A percentile compares a stretch with the other conserved stretches of the same genome.
Evolutionary conservation across 2,888 invertebrate genomes (phyloP).

Genomic region (Metalampra italica): DNA sequence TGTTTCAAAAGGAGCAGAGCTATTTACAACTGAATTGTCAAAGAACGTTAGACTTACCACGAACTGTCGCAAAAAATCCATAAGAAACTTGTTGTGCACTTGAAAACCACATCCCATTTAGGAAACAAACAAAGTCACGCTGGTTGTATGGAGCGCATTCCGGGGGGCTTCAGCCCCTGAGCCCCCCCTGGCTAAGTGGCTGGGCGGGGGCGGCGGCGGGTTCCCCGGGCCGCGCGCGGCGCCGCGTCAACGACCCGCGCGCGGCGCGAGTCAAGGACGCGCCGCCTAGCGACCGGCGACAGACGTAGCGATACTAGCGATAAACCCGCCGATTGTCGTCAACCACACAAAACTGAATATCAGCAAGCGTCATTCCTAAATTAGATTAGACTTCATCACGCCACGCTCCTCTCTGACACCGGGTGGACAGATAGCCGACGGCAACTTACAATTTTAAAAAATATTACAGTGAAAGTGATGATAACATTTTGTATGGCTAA

Average conservation of each 20-base stretch:
- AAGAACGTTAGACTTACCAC: no score
- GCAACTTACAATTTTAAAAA: neutral
- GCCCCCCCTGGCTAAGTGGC: no score
- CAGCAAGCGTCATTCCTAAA: constrained; percentile 2
- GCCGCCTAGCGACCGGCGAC: constrained; percentile 35
- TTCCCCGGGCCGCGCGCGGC: constrained; percentile 4
- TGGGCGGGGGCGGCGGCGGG: neutral
- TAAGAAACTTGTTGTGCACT: no score
- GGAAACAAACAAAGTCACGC: no score
- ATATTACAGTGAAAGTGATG: no score
- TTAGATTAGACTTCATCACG: constrained; percentile 8
- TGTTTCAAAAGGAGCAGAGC: no score
- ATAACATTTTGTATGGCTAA: no score
- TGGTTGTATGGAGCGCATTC: no score
- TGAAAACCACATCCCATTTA: no score
- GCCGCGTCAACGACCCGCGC: constrained; percentile 57
- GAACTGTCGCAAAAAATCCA: no score
- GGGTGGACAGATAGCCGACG: neutral
- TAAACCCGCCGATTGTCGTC: constrained; percentile 6
- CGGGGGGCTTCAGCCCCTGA: no score
- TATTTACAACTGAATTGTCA: no score
- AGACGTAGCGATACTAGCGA: constrained; percentile 19
- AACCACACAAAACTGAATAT: constrained; percentile 5
- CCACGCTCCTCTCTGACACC: constrained; percentile 1
- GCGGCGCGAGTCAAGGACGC: constrained; percentile 62